Base-by-base conservation (phyloP, 2,113 vertebrate species). In the Synchiropus splendidus region DNA sequence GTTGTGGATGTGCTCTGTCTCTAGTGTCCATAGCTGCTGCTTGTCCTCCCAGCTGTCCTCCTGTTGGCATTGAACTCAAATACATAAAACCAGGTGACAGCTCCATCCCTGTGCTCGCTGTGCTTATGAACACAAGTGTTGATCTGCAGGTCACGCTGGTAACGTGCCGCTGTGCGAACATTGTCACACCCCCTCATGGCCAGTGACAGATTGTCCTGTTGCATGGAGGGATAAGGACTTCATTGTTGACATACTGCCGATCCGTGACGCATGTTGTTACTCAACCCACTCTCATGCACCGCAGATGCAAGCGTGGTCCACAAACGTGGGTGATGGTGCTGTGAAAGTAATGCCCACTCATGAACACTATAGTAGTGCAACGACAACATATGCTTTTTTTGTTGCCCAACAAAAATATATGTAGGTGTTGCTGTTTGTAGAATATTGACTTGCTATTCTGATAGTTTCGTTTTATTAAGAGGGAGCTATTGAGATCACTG, bases 181-280 rank as follows among this genome's bases (percentile, higher is more conserved):
- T 9, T 37, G 60, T 51, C 21, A 3, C 52, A 18, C 42, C 45
- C 31, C 18, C 12, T 18, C 18, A 42, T 17, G 13, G 43, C 55
- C 67, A 43, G 15, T 61, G 53, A 59, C 38, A 16, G 54, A 51
- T 55, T 54, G 38, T 58, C 46, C 51, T 51, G 61, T 55, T 33
- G 27, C 38, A 54, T 47, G 31, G 21, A 36, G 14, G 16, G 47
- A 63, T 51, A 67, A 60, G 30, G 41, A 60, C 17, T 10, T 43
- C 36, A 34, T 70, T 75, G 72, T 77, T 65, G 42, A 42, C 52
- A 47, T 16, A 45, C 39, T 45, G 41, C 17, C 37, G 46, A 64
- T 59, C 18, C 33, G 16, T 50, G 45, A 61, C 58, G 43, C 58
- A 58, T 35, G 49, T 21, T 52, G 46, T 58, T 69, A 60, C 39